Evolutionary conservation across 2,888 invertebrate genomes (phyloP), one percentile per base, ranked within the genome.

Genomic region (Anarsia innoxiella): DNA sequence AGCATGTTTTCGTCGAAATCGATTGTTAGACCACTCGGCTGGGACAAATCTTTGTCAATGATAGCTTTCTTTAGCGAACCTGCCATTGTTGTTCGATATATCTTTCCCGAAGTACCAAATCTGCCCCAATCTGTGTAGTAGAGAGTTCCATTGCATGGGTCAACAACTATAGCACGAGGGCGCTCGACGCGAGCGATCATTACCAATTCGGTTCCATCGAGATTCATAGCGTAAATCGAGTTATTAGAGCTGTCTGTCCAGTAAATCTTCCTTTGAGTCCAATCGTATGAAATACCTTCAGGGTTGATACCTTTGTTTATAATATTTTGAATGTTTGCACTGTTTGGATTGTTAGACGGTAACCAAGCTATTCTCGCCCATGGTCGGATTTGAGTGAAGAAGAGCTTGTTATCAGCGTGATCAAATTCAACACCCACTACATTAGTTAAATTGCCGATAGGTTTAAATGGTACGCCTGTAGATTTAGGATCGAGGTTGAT

Each of bases 111-210:
- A 0, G 94, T 94, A 3, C 96, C 96, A 61, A 95, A 96, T 42
- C 95, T 88, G 9, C 96, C 96, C 96, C 96, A 97, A 64, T 98
- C 98, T 0, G 97, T 97, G 76, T 93, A 99, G 74, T 95, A 99
- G 10, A 99, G 74, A 0, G 94, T 93, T 9, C 97, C 98, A 60
- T 94, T 94, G 80, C 99, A 99, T 0, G 99, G 99, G 80, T 99
- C 96, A 0, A 99, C 89, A 0, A 97, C 97, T 38, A 99, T 94
- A 0, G 98, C 97, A 53, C 97, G 84, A 0, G 98, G 98, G 40
- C 97, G 87, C 66, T 97, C 96, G 0, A 97, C 98, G 54, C 94
- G 87, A 0, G 96, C 93, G 39, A 99, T 95, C 93, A 95, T 96
- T 0, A 96, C 95, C 31, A 95, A 76, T 52, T 95, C 92, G 0